Base-by-base conservation (phyloP, 2,888 invertebrate genomes). In the Trichacis sp. region DNA sequence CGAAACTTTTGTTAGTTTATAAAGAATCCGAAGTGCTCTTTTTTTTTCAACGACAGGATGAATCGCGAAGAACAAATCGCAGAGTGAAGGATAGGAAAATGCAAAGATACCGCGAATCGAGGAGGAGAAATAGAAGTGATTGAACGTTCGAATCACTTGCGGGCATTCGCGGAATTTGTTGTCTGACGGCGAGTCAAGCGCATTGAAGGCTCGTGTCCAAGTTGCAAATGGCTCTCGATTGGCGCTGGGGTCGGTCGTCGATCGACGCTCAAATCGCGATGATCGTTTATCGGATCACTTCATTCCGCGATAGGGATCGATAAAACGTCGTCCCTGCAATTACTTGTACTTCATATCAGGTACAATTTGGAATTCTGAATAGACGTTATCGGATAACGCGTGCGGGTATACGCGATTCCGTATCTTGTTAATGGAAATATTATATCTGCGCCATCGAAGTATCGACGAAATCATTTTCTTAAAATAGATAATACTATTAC, bases 261-360 rank as follows among this genome's bases (percentile, higher is more conserved):
- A 40, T 68, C 42, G 42, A 14, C 4, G 33, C 33, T 3, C 33
- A n/a, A 33, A 33, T n/a, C 33, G n/a, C 33, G 18, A 42, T 42
- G 42, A 42, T 42, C 42, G 15, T 42, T 42, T 45, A 45, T 45
- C 19, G 45, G 63, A 68, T 68, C 62, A 63, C 61, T 69, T 66
- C 55, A 69, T 70, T 15, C 40, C 14, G 4, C 9, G 9, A 40
- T 11, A 40, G 40, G 15, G n/a, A 40, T 12, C 15, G 15, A 40
- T 40, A 5, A 40, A 40, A 40, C 12, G 40, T 5, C 15, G 40
- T 15, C 15, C 5, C 12, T 14, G 33, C 33, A n/a, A 33, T 33
- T 33, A 2, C 2, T 33, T 33, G n/a, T 33, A 33, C 33, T 11
- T n/a, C 33, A 24, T 24, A 3, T 3, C 24, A 8, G 24, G 24